Base-by-base conservation (phyloP, 2,888 invertebrate species). In the Cantharis rufa region DNA sequence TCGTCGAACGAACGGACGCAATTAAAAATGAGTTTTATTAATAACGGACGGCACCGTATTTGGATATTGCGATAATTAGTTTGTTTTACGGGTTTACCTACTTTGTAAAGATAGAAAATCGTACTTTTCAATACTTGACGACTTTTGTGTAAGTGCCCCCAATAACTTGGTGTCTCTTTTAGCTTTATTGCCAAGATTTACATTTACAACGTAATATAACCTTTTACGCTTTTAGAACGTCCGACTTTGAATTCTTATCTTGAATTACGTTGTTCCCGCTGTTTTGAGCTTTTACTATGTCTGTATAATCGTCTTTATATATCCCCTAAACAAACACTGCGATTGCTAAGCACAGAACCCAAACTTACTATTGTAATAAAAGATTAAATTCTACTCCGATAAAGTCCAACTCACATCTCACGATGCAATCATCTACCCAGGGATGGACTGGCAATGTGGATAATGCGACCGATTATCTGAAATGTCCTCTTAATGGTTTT, bases 151-250 rank as follows among this genome's bases (percentile, higher is more conserved):
- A 73, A 76, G 70, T 68, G 71, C 77, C 74, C 66, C 64, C 74
- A 69, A 77, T 71, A 74, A 71, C 77, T 69, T 70, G 73, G 71
- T 71, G 69, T 69, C 69, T 71, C 74, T 77, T 77, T 77, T 74
- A 74, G 71, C 74, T 77, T 77, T 77, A 77, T 77, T 77, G 69
- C 74, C 15, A 62, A 68, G 74, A 77, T 77, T 75, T 77, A 77
- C 74, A 77, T 77, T 77, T 77, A 77, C 77, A 77, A 74, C 71
- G 71, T 77, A 66, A 66, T 72, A 74, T 77, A 77, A 77, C 71
- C 74, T 77, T 77, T 75, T 77, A 72, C 74, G 74, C 63, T 74
- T 71, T 70, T 71, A 74, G 68, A 68, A 71, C 63, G 69, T 71
- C 74, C 66, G 70, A 74, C 64, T 70, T 71, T 70, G 16, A 70